Evolutionary conservation across 2,113 vertebrate species (phyloP), one percentile per base, ranked within the genome.

Genomic region (Struthidea cinerea): DNA sequence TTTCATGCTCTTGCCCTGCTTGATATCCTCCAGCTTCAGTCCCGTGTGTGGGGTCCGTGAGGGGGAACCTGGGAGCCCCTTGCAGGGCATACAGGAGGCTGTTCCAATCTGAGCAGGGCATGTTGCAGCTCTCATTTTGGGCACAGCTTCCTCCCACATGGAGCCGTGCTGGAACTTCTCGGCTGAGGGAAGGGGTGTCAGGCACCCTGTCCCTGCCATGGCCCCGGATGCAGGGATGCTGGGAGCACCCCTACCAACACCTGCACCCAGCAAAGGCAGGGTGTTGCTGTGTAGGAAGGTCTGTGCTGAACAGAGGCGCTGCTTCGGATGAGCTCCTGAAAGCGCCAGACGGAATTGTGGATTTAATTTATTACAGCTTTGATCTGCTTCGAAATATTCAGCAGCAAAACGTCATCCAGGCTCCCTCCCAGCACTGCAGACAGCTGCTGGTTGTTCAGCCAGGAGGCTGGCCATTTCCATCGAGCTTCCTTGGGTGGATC

Each of bases 41-140:
- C 41, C 26, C 9, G 0, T 1, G 0, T 1, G 0, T 63, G 35
- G 15, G 19, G 47, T 92, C 70, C 0, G 0, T 39, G 35, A 56
- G 35, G 50, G 52, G 39, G 13, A 53, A 13, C 28, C 14, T 50
- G 33, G 22, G 18, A 94, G 8, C 27, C 15, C n/a, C 7, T 84
- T 56, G 20, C 16, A 68, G 68, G 24, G 26, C 9, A 10, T n/a
- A 6, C 24, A 32, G 6, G 41, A 65, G 37, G 5, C 41, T 0
- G 1, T 42, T 16, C 30, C 16, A 5, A 28, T 32, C 33, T 75
- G 28, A 71, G 52, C 12, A 8, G 35, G 26, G 26, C 4, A 0
- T 13, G 2, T 28, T 46, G 27, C 44, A 47, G 33, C 14, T 86
- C 49, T n/a, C 6, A 1, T 18, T 93, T 35, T 46, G 59, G 63